Base-by-base conservation (phyloP, 2,888 invertebrate genomes). In the Watsonalla binaria region DNA sequence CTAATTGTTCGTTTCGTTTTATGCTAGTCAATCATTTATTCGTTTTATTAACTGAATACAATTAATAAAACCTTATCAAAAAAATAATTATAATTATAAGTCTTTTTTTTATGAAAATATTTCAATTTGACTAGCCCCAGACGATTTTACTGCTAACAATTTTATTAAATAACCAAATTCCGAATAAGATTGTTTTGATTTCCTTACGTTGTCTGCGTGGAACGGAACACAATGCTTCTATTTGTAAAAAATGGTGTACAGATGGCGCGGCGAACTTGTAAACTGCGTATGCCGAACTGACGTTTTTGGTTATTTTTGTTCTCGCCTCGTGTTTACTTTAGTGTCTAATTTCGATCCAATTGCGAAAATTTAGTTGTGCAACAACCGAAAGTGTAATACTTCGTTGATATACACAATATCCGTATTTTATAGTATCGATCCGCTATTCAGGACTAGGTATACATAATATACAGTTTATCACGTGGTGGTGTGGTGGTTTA, bases 241-340 rank as follows among this genome's bases (percentile, higher is more conserved):
- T 77, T 86, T 85, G 82, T 84, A 83, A 74, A 24, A 70, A 80
- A 69, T 76, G 74, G 79, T 78, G 79, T 75, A 82, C 84, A 90
- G 90, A 90, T 90, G 90, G 90, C 90, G 90, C 84, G 80, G 76
- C 80, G 77, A 76, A 78, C 84, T 85, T 84, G 83, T 86, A 87
- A 86, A 90, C 87, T 90, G 90, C 91, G 89, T 90, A 86, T 84
- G 83, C 84, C 80, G 85, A 84, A 82, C 80, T 90, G 91, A 91
- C 91, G 89, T 91, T 91, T 91, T 91, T 91, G 91, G 91, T 91
- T 91, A 91, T 90, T 90, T 91, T 89, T 89, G 84, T 90, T 90
- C 90, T 90, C 83, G 86, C 90, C 91, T 91, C 91, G 90, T 91
- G 91, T 90, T 90, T 90, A 91, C 90, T 90, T 90, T 90, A 89